Evolutionary conservation across 2,797 vertebrate species (phyloP).

Genomic region (Malacoctenus gilli): DNA sequence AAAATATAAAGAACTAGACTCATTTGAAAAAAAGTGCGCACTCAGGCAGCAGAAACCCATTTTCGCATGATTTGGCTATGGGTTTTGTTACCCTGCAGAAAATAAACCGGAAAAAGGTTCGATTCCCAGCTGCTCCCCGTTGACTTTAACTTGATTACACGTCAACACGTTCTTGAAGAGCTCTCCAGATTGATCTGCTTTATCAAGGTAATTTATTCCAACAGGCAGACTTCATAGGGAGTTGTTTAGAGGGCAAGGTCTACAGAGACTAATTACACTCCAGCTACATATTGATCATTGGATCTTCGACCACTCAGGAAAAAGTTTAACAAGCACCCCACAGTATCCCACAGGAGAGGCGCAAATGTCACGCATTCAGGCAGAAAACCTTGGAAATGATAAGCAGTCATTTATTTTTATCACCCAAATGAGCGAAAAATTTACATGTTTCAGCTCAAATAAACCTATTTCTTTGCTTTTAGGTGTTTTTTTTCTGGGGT

Average conservation of each 20-base stretch:
- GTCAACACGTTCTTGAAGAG: constrained; percentile 30
- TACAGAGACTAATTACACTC: constrained; percentile 70
- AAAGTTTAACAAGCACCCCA: constrained; percentile 31
- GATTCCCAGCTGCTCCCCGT: neutral
- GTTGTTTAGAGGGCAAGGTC: constrained; percentile 50
- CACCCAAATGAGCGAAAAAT: neutral
- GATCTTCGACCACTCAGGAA: constrained; percentile 29
- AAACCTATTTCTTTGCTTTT: too few species aligned
- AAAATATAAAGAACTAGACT: too few species aligned
- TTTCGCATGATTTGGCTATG: too few species aligned
- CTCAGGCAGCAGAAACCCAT: too few species aligned
- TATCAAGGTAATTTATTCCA: constrained; percentile 60
- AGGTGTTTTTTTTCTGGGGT: too few species aligned
- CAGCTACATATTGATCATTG: constrained; percentile 56
- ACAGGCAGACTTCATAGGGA: constrained; percentile 37
- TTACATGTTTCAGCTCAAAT: too few species aligned
- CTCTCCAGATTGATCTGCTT: constrained; percentile 50
- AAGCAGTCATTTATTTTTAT: neutral
- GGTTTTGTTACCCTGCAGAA: too few species aligned
- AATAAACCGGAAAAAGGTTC: neutral
- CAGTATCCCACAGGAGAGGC: constrained; percentile 5
- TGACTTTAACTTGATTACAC: constrained; percentile 52
- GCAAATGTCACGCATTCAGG: constrained; percentile 10
- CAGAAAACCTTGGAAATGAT: constrained; percentile 1
- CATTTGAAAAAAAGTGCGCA: too few species aligned